phyloP scores from a whole-genome alignment of 2,797 vertebrate species.

The Artibeus lituratus region DNA sequence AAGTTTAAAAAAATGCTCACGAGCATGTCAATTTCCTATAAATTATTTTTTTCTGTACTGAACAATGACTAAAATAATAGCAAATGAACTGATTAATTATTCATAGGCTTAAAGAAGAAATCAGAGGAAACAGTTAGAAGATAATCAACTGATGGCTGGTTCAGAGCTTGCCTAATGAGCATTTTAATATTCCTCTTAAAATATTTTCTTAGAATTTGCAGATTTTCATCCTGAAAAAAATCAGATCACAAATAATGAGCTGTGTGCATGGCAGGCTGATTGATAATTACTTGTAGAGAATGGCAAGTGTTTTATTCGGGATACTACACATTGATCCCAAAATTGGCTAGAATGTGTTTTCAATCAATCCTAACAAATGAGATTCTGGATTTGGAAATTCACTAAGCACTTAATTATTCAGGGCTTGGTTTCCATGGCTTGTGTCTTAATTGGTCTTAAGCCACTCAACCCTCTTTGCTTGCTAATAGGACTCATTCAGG shows the following conservation, averaged over 20 bases:
- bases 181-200: slow-evolving; percentile 15
- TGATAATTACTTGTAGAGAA: neutral
- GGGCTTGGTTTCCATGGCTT: slow-evolving; percentile 42
- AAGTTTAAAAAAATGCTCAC: neutral
- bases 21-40: neutral
- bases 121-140: slow-evolving; percentile 10
- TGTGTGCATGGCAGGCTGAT: neutral
- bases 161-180: neutral
- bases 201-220: neutral
- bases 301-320: neutral
- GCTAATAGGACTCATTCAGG: neutral
- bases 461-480: slow-evolving; percentile 45
- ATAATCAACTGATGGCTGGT: neutral
- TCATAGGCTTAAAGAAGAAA: slow-evolving; percentile 27
- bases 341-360: slow-evolving; percentile 24
- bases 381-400: slow-evolving; percentile 37
- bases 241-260: slow-evolving; percentile 7
- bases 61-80: slow-evolving; percentile 49
- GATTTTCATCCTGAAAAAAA: slow-evolving; percentile 27
- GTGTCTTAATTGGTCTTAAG: slow-evolving; percentile 64
- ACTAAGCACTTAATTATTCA: slow-evolving; percentile 60
- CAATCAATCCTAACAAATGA: slow-evolving; percentile 48
- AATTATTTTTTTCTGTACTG: neutral
- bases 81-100: slow-evolving; percentile 39
- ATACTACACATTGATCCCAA: slow-evolving; percentile 14